Evolutionary conservation across 2,113 vertebrate species (phyloP), one percentile per base, ranked within the genome.

Genomic region (Cacatua alba): DNA sequence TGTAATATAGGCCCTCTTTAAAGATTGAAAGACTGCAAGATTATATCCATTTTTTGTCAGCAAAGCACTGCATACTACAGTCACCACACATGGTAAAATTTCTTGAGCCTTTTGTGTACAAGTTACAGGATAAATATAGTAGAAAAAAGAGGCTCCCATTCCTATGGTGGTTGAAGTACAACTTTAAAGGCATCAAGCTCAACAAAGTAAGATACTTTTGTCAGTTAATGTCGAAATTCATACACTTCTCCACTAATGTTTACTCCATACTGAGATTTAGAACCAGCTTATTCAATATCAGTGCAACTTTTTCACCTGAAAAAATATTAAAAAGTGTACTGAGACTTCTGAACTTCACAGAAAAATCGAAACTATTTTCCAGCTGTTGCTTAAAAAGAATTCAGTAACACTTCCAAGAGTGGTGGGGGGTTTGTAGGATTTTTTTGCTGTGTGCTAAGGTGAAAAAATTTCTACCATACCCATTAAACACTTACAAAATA

Each of bases 361-460:
- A 59, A 84, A 85, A 69, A 29, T 4, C 35, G 6, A 65, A 87
- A 52, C 6, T 13, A 0, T 46, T 91, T 92, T 82, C 51, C 7
- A 53, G 7, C 4, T 71, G 10, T 19, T 65, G 6, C 4, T 14
- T 43, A 9, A 65, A 79, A 86, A 62, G 7, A 72, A 84, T 26
- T 80, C 41, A 82, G 7, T 76, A 82, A 60, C 16, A 33, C 2
- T 82, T 84, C 17, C 12, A 70, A 51, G 43, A 78, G 4, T 11
- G 29, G 5, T 68, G 5, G 3, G 5, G 4, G 2, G 4, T 2
- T 41, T 69, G 29, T 76, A 24, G 23, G 13, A 2, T 0, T 3
- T 41, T 48, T 76, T 64, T 86, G 2, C 10, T 39, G 8, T 31
- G 3, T 5, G 1, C 7, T 26, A 29, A 85, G 33, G 7, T 84